phyloP scores from a whole-genome alignment of 2,888 invertebrate species.

The Erebia aethiops region DNA sequence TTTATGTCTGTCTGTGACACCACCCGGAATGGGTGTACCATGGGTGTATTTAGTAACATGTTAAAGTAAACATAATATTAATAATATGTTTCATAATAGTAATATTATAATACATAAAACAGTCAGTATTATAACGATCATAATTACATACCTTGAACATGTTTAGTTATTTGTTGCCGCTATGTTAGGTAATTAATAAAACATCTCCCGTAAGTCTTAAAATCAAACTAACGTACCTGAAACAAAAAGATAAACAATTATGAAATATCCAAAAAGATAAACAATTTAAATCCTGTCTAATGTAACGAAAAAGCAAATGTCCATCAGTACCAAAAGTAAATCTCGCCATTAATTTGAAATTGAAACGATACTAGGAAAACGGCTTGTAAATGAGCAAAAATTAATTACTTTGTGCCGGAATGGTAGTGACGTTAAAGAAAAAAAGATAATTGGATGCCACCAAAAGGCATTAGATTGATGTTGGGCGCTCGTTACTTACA shows the following conservation, averaged over 20 bases:
- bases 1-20: too few relatives aligned
- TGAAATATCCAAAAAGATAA: too few relatives aligned
- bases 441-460: slow-evolving; percentile 61
- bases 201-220: background rate
- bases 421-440: slow-evolving; percentile 51
- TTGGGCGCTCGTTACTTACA: slow-evolving; percentile 23
- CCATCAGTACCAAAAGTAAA: slow-evolving; percentile 5
- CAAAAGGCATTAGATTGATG: slow-evolving; percentile 33
- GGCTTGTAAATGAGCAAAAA: slow-evolving; percentile 66
- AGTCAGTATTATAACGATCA: background rate
- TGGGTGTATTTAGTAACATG: too few relatives aligned
- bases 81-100: too few relatives aligned
- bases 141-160: background rate
- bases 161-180: background rate
- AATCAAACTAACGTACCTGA: slow-evolving; percentile 47
- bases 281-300: too few relatives aligned
- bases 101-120: too few relatives aligned
- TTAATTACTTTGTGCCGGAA: slow-evolving; percentile 64
- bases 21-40: too few relatives aligned
- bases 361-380: slow-evolving; percentile 20
- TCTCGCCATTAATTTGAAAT: slow-evolving; percentile 13
- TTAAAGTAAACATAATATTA: too few relatives aligned
- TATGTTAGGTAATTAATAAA: background rate
- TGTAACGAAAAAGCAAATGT: slow-evolving; percentile 15
- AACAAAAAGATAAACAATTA: slow-evolving; percentile 42